Base-by-base conservation (phyloP, 2,888 invertebrate species). In the Ditula angustiorana region DNA sequence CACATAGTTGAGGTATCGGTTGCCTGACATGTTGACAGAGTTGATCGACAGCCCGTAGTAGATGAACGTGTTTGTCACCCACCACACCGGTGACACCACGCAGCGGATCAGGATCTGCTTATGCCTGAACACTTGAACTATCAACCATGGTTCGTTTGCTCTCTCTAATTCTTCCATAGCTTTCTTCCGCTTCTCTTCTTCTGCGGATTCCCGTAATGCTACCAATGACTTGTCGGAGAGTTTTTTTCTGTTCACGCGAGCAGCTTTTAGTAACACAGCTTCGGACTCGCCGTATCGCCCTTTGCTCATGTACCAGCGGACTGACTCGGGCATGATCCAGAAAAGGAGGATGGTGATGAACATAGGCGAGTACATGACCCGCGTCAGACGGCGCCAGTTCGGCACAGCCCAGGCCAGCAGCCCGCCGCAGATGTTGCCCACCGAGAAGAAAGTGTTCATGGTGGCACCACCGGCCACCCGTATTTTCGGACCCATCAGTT, bases 281-380 rank as follows among this genome's bases (percentile, higher is more conserved):
- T 95, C 94, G 0, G 96, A 96, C 69, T 95, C 94, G 11, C 94
- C 93, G 63, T 93, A 94, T 59, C 94, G 93, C 1, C 95, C 95
- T 76, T 96, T 95, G 61, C 95, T 95, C 70, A 96, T 85, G 55
- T 96, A 93, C 97, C 97, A 97, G 59, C 97, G 93, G 0, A 96
- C 92, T 2, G 96, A 96, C 82, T 96, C 96, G 0, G 95, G 94
- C 61, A 95, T 85, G 7, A 95, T 74, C 94, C 95, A 95, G 69
- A 94, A 94, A 74, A 95, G 95, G 4, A 92, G 79, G 30, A 97
- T 77, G 33, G 95, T 93, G 0, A 96, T 74, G 10, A 96, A 80
- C 11, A 95, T 94, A 0, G 97, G 97, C 0, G 93, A 82, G 76
- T 96, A 97, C 8, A 96, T 86, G 1, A 95, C 89, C 19, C 95